Evolutionary conservation across 2,797 vertebrate species (phyloP).

Genomic region (Lithobates sylvaticus): DNA sequence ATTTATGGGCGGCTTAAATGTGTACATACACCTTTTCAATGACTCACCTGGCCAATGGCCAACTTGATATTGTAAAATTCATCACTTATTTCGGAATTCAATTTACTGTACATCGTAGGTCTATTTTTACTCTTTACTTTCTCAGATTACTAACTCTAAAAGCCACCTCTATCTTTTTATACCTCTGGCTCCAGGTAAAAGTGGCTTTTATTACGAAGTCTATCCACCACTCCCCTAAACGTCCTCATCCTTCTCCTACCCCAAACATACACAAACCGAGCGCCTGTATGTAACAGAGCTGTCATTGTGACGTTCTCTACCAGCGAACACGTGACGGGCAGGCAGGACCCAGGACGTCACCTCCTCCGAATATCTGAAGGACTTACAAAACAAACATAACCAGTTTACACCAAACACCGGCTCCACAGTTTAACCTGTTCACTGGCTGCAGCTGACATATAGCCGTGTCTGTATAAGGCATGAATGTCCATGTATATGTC

Average conservation of each 20-base stretch:
- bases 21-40: too few species aligned
- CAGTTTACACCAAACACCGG: constrained; percentile 58
- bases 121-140: background rate
- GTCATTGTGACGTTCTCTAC: constrained; percentile 43
- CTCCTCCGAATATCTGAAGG: constrained; percentile 51
- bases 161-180: background rate
- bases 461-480: background rate
- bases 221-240: constrained; percentile 25
- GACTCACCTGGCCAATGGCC: too few species aligned
- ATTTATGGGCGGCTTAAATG: too few species aligned
- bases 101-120: background rate
- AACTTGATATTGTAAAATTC: background rate
- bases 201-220: constrained; percentile 4
- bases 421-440: constrained; percentile 35
- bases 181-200: constrained; percentile 13
- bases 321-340: constrained; percentile 42
- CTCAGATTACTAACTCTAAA: background rate
- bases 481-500: constrained; percentile 12
- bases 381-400: constrained; percentile 58
- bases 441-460: background rate
- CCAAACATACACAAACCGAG: constrained; percentile 31
- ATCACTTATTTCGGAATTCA: background rate
- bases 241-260: background rate
- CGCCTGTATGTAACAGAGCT: constrained; percentile 33
- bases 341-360: constrained; percentile 16